Evolutionary conservation across 2,888 invertebrate species (phyloP), one percentile per base, ranked within the genome.

Genomic region (Hydrotaea cyrtoneurina): DNA sequence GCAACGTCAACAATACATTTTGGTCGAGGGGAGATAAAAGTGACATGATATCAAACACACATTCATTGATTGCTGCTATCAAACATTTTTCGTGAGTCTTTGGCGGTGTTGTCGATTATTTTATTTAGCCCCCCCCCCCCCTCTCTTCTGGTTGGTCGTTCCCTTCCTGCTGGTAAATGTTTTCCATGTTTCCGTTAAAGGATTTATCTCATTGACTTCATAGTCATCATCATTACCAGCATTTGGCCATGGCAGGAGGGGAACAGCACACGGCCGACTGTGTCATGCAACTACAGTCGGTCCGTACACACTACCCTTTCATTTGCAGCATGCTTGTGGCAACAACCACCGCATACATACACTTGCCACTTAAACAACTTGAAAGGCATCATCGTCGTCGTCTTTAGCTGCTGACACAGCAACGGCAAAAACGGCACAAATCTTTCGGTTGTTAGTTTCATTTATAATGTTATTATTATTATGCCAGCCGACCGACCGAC

Each of bases 381-480:
- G 2, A 3, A 21, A 55, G 21, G 21, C 55, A 55, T 21, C 55
- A 17, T 55, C 19, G 39, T 39, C 39, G 39, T 39, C 39, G 8
- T 39, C 36, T 36, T 36, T 36, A 8, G 53, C 53, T 53, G 53
- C 15, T 17, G 53, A 5, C 17, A 13, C n/a, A 2, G 53, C 53
- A n/a, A 17, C 19, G 5, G 53, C n/a, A 53, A 1, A 8, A 53
- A 53, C 53, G 5, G 46, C n/a, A n/a, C 36, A 36, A 36, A n/a
- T 77, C 31, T 80, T 66, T 36, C 36, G n/a, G n/a, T n/a, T n/a
- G 3, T 36, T 74, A 66, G 77, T 83, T 80, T 77, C 73, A 76
- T 83, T 83, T 80, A 80, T 73, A 80, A 83, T 80, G 80, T 74
- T 80, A 55, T 73, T 73, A 55, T 80, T 80, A n/a, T n/a, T n/a